A percentile compares a stretch with the other conserved stretches of the same genome.
Evolutionary conservation across 2,888 invertebrate genomes (phyloP).

Genomic region (Bhutanitis thaidina): DNA sequence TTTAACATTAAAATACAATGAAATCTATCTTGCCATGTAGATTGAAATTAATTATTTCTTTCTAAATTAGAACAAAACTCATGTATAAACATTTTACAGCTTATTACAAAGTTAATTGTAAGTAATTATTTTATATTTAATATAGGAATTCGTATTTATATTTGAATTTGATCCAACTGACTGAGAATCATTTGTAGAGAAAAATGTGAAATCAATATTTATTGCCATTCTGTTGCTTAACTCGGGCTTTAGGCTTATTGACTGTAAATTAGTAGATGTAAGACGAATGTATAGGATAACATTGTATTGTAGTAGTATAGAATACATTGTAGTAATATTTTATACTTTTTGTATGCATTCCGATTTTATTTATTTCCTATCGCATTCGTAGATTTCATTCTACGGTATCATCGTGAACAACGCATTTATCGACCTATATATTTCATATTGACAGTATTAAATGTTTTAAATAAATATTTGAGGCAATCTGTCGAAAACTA

Average conservation of each 20-base stretch:
- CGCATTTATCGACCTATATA: conserved; percentile 55
- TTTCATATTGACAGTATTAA: conserved; percentile 55
- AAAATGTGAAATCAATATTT: conserved; percentile 35
- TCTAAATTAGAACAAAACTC: no score
- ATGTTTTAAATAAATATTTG: conserved; percentile 33
- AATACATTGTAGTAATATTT: no score
- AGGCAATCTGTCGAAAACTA: conserved; percentile 35
- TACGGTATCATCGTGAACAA: conserved; percentile 43
- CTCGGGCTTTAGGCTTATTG: conserved; percentile 33
- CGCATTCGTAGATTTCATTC: conserved; percentile 30
- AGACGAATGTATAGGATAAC: conserved; percentile 30
- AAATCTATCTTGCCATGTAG: conserved; percentile 8
- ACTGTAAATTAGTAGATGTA: conserved; percentile 43
- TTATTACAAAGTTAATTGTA: background rate
- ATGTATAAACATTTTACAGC: background rate
- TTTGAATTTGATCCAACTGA: conserved; percentile 23
- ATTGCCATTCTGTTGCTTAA: conserved; percentile 44
- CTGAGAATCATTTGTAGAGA: conserved; percentile 38
- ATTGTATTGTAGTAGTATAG: conserved; percentile 31
- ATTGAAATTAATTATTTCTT: background rate
- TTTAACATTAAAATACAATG: background rate
- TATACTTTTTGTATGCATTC: conserved; percentile 38
- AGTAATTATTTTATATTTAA: conserved; percentile 3
- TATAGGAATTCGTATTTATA: conserved; percentile 24
- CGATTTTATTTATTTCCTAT: conserved; percentile 43